These are phyloP conservation scores for Caenorhabditis remanei DNA, from an alignment of 1,140 invertebrate genomes.

Conservation along the genomic window DNA sequence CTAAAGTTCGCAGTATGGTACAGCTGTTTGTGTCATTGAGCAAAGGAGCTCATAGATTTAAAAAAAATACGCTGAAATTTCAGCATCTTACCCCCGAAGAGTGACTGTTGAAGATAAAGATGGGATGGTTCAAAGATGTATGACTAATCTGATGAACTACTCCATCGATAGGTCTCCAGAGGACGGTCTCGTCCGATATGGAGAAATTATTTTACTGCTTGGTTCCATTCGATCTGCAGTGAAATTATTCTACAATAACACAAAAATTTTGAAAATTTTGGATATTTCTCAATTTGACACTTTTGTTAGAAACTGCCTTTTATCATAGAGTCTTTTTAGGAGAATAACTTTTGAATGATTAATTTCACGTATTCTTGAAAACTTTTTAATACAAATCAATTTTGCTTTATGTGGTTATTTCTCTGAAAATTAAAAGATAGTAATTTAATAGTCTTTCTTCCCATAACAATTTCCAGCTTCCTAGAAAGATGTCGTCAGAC, in stretches of 20 bases:
- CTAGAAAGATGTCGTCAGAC: too few relatives aligned
- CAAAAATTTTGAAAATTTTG: background rate
- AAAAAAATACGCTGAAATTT: background rate
- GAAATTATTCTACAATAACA: slow-evolving; percentile 19
- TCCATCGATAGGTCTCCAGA: background rate
- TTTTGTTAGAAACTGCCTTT: slow-evolving; percentile 15
- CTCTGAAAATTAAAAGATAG: too few relatives aligned
- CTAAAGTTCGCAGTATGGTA: too few relatives aligned
- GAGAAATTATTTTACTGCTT: slow-evolving; percentile 36
- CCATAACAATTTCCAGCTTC: too few relatives aligned
- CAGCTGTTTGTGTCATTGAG: too few relatives aligned
- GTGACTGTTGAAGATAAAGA: background rate
- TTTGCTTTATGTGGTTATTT: too few relatives aligned
- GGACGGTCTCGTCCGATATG: slow-evolving; percentile 5
- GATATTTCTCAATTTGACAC: slow-evolving; percentile 19
- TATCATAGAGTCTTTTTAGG: too few relatives aligned
- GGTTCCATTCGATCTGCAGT: slow-evolving; percentile 16
- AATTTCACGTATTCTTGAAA: too few relatives aligned
- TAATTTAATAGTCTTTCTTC: too few relatives aligned
- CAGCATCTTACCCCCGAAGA: background rate
- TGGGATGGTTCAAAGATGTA: background rate
- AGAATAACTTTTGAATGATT: too few relatives aligned
- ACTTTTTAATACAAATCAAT: too few relatives aligned
- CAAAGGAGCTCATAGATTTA: too few relatives aligned
- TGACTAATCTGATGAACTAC: background rate